phyloP scores from a whole-genome alignment of 2,888 invertebrate genomes.

The Epinotia demarniana region DNA sequence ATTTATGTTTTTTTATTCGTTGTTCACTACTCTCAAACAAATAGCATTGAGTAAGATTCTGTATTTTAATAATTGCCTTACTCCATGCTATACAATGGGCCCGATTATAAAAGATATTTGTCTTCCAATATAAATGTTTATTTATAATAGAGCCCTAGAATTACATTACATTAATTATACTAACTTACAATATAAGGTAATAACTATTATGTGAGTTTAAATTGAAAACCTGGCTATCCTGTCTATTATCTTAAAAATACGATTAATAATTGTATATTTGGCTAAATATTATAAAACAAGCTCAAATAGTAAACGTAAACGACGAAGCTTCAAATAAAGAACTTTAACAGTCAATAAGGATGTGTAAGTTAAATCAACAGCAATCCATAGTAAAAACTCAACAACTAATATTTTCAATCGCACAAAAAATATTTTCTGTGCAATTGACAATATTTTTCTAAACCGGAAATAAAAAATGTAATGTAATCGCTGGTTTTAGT shows the following conservation, averaged over 20 bases:
- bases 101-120: slow-evolving; percentile 64
- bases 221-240: slow-evolving; percentile 85
- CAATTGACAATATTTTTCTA: slow-evolving; percentile 53
- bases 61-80: slow-evolving; percentile 50
- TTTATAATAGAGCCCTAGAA: slow-evolving; percentile 61
- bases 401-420: slow-evolving; percentile 59
- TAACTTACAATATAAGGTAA: slow-evolving; percentile 75
- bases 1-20: slow-evolving; percentile 79
- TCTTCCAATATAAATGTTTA: slow-evolving; percentile 39
- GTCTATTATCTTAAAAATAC: slow-evolving; percentile 78
- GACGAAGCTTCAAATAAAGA: slow-evolving; percentile 72
- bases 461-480: slow-evolving; percentile 79
- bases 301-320: slow-evolving; percentile 67
- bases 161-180: slow-evolving; percentile 83
- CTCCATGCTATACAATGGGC: slow-evolving; percentile 59
- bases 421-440: slow-evolving; percentile 43
- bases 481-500: slow-evolving; percentile 73
- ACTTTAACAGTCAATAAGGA: slow-evolving; percentile 79
- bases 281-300: slow-evolving; percentile 77
- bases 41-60: slow-evolving; percentile 65
- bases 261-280: slow-evolving; percentile 81
- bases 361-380: slow-evolving; percentile 81
- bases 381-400: slow-evolving; percentile 80
- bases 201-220: slow-evolving; percentile 75
- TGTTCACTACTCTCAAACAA: slow-evolving; percentile 69